Conservation (phyloP, 2,888 invertebrate species). For the Magallana nippona region DNA sequence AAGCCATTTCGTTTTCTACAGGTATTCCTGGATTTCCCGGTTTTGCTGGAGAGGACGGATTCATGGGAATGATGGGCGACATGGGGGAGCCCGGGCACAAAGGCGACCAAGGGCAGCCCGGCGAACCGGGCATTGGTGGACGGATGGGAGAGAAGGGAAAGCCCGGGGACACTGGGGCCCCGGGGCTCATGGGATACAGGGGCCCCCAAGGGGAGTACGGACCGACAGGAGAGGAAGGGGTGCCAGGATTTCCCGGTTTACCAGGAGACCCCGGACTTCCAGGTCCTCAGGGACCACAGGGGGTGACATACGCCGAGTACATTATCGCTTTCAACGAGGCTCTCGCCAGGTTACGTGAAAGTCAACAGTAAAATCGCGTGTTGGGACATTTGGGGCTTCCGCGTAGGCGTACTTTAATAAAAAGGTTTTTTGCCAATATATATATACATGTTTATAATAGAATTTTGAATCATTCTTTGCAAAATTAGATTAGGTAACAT, state of each 20-base stretch:
- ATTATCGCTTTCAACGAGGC: neutral
- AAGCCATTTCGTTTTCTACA: neutral
- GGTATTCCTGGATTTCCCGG: slow-evolving; percentile 16
- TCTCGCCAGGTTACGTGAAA: neutral
- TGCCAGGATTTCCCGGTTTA: slow-evolving; percentile 82
- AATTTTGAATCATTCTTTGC: too few relatives aligned
- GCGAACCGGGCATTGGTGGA: slow-evolving; percentile 32
- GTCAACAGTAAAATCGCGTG: too few relatives aligned
- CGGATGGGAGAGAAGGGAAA: slow-evolving; percentile 91
- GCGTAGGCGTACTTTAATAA: too few relatives aligned
- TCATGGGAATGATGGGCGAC: neutral
- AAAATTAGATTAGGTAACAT: too few relatives aligned
- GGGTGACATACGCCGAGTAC: slow-evolving; percentile 6
- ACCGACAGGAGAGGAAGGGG: slow-evolving; percentile 81
- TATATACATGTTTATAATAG: too few relatives aligned
- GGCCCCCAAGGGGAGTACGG: slow-evolving; percentile 57
- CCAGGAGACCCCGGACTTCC: slow-evolving; percentile 80
- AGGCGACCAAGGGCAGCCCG: neutral
- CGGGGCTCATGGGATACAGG: slow-evolving; percentile 22
- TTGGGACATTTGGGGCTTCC: too few relatives aligned
- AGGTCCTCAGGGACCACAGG: slow-evolving; percentile 73
- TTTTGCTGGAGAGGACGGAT: neutral
- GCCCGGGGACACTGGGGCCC: slow-evolving; percentile 88
- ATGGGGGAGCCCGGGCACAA: neutral
- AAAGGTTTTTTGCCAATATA: too few relatives aligned